Evolutionary conservation across 2,888 invertebrate genomes (phyloP), one percentile per base, ranked within the genome.

Genomic region (Acanthococcus lagerstroemiae): DNA sequence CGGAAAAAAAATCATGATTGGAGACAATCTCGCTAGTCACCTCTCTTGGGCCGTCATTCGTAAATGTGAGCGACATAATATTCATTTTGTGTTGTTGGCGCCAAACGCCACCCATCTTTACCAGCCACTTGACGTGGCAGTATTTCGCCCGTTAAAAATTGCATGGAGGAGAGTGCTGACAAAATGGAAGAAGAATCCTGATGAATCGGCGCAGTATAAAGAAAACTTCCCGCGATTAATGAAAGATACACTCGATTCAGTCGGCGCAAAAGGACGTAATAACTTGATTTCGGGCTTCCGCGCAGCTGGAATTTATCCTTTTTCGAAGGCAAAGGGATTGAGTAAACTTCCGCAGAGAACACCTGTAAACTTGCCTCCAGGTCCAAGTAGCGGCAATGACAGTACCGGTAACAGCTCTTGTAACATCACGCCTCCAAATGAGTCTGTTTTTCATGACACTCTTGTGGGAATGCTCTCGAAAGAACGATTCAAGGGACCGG

Each of bases 61-160:
- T 6, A 30, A 12, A 25, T 66, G 56, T 24, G 46, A 66, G 22
- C 12, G 48, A 30, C 12, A 30, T 46, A n/a, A 46, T 46, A 65
- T 65, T 19, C n/a, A 25, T 1, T 48, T 66, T 3, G 17, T 56
- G 4, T 21, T 44, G n/a, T 46, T 66, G 15, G 56, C 65, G 17
- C 48, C 56, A 7, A 66, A 56, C 27, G 21, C 56, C 17, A 66
- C 66, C 5, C 65, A 66, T 30, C 37, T 66, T 1, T 12, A 21
- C 0, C 66, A 66, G 19, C 57, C 66, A 25, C 57, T 66, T n/a
- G 66, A 66, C 24, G 66, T 66, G 4, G 56, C 56, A 15, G n/a
- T 66, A 17, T 66, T 50, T 17, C 55, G 45, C 24, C 65, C 65
- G 0, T 15, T 65, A n/a, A 56, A 65, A 21, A 5, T 27, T 19